phyloP scores from a whole-genome alignment of 2,888 invertebrate species.

The Drosophila conformis region DNA sequence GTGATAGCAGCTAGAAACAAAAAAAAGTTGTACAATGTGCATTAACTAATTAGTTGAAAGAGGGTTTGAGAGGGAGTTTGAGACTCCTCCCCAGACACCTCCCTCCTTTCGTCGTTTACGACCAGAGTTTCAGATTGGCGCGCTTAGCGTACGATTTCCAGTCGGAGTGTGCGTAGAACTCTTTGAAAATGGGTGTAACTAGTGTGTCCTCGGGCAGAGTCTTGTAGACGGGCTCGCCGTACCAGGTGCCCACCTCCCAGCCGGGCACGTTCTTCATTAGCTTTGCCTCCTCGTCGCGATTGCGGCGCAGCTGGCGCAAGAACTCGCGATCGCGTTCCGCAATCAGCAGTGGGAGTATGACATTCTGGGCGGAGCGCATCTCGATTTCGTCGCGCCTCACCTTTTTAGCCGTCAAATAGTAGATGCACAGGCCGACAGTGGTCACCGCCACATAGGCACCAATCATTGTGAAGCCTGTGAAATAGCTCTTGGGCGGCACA shows the following conservation, averaged over 20 bases:
- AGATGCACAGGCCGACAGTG: slow-evolving; percentile 87
- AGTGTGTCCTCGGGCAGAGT: slow-evolving; percentile 88
- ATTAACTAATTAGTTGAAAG: slow-evolving; percentile 54
- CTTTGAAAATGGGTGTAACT: slow-evolving; percentile 88
- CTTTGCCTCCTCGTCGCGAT: slow-evolving; percentile 93
- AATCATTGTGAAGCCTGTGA: slow-evolving; percentile 88
- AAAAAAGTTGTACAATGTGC: slow-evolving; percentile 50
- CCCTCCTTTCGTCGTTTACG: slow-evolving; percentile 83
- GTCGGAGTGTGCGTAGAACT: slow-evolving; percentile 90
- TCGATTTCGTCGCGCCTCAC: slow-evolving; percentile 88
- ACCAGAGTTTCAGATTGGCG: slow-evolving; percentile 86
- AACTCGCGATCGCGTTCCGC: slow-evolving; percentile 95
- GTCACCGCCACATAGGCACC: slow-evolving; percentile 88
- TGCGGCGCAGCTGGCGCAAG: slow-evolving; percentile 91
- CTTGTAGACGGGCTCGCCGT: slow-evolving; percentile 93
- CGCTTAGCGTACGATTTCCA: slow-evolving; percentile 86
- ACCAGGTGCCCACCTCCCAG: slow-evolving; percentile 95
- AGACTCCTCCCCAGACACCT: background rate
- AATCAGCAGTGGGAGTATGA: slow-evolving; percentile 90
- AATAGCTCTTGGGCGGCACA: slow-evolving; percentile 89
- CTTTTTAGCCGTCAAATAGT: slow-evolving; percentile 86
- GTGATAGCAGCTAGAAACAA: slow-evolving; percentile 59
- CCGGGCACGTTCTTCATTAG: slow-evolving; percentile 96
- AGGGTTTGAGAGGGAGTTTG: background rate
- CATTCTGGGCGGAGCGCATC: slow-evolving; percentile 91